Percentiles rank a stretch among this genome's conserved stretches.
phyloP scores from a whole-genome alignment of 2,113 vertebrate species.

The Cynoglossus semilaevis region DNA sequence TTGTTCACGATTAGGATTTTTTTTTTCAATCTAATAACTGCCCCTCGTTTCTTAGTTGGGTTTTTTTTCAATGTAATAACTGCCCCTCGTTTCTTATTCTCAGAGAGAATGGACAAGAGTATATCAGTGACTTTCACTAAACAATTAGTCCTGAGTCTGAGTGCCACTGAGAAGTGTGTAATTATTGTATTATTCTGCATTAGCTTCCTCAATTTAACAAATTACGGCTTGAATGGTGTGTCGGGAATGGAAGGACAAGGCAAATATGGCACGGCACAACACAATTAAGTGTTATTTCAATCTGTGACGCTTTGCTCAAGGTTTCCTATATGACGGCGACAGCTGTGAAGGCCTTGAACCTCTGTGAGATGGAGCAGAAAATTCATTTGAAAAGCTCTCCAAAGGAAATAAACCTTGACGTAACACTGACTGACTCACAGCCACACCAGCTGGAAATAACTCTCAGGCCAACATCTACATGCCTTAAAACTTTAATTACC shows the following conservation, averaged over 20 bases:
- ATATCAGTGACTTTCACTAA: conserved; percentile 30
- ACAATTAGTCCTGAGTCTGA: conserved; percentile 37
- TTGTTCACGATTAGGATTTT: conserved; percentile 48
- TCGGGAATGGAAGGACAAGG: conserved; percentile 57
- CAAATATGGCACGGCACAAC: conserved; percentile 50
- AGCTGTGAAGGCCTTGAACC: conserved; percentile 56
- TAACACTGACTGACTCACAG: conserved; percentile 60
- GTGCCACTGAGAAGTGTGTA: conserved; percentile 38
- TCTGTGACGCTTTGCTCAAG: conserved; percentile 54
- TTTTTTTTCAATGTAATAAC: conserved; percentile 33
- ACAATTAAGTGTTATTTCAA: conserved; percentile 67
- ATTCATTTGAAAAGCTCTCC: conserved; percentile 74
- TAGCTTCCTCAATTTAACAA: conserved; percentile 61
- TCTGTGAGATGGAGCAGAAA: conserved; percentile 70
- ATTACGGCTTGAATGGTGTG: conserved; percentile 54
- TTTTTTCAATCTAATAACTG: conserved; percentile 26
- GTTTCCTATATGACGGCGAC: conserved; percentile 60
- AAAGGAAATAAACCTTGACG: conserved; percentile 62
- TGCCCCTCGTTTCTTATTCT: conserved; percentile 31
- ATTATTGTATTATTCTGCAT: conserved; percentile 65
- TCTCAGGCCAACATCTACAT: conserved; percentile 35
- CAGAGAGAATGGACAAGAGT: conserved; percentile 39
- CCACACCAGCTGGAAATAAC: conserved; percentile 53
- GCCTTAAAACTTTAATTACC: conserved; percentile 54
- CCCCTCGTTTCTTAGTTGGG: conserved; percentile 37